These are phyloP conservation scores for Andinoacara biseriatus DNA, from an alignment of 2,113 vertebrate species.

Conservation along the genomic window DNA sequence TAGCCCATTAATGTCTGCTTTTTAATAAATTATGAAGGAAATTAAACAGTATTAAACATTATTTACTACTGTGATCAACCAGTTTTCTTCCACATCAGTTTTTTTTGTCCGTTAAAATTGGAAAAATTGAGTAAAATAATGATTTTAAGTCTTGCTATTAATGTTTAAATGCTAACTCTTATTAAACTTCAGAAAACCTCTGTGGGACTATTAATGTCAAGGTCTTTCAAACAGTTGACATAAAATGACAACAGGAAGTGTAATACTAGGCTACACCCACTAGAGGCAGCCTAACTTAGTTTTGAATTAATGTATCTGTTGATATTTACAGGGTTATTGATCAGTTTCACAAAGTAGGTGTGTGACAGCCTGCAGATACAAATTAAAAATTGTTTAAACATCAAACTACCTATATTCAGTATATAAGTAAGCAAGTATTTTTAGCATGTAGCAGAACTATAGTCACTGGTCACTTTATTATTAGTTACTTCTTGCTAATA, in stretches of 20 bases:
- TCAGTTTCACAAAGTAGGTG: not conserved
- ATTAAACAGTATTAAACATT: not conserved
- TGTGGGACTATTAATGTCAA: too few species aligned
- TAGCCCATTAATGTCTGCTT: not conserved
- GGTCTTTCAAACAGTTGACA: not conserved
- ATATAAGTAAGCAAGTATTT: not conserved
- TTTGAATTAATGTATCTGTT: not conserved
- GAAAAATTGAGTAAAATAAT: not conserved
- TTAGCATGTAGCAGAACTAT: not conserved
- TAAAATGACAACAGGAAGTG: not conserved
- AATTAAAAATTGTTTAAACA: not conserved
- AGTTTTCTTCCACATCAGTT: not conserved
- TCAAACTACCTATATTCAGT: not conserved
- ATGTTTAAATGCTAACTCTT: not conserved
- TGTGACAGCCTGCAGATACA: not conserved
- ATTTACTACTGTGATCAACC: not conserved
- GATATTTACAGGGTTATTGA: not conserved
- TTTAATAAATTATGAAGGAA: not conserved
- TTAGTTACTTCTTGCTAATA: not conserved
- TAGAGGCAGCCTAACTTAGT: not conserved
- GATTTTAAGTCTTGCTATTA: fast-evolving
- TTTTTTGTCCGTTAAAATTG: not conserved
- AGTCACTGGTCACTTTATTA: not conserved
- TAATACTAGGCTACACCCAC: not conserved
- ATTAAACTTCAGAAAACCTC: not conserved